Evolutionary conservation across 2,113 vertebrate species (phyloP), one percentile per base, ranked within the genome.

Genomic region (Callithrix jacchus): DNA sequence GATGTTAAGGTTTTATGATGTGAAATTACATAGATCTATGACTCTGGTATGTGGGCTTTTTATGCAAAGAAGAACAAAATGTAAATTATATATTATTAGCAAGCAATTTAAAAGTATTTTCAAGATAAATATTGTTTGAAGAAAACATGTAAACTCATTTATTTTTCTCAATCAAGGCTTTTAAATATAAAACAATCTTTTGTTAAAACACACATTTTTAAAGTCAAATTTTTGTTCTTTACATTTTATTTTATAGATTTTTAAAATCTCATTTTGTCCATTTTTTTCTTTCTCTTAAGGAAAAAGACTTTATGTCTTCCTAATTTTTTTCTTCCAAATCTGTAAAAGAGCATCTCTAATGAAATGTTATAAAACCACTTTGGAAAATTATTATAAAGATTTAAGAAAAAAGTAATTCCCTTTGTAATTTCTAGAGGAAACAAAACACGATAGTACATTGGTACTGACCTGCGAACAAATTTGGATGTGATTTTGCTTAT

Each of bases 401-500:
- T 32, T 21, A 71, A 93, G 91, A 45, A 17, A 95, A 97, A 56
- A 42, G n/a, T 61, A 64, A 95, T 35, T n/a, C 66, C 64, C 35
- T 74, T 35, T 35, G 0, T 58, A 17, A 14, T 13, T 20, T 73
- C 85, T 16, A 54, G 87, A 96, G 70, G 73, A 93, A 89, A 56
- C 25, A 35, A 61, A 85, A 35, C 42, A 18, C 1, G 37, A 0
- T 3, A 13, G 37, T 1, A 4, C 1, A 0, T 21, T 27, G 25
- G 89, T 95, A 99, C 99, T 98, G 98, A 99, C 99, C 99, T 99
- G 99, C 99, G 99, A 6, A 99, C 99, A 76, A 99, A 99, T 98
- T 99, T 99, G 98, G 99, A 99, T 77, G 99, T 99, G 98, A 99
- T 99, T 98, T 99, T 99, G 99, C 99, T 98, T 97, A 99, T 99